phyloP scores from a whole-genome alignment of 2,113 vertebrate genomes.

The Aegithalos caudatus region DNA sequence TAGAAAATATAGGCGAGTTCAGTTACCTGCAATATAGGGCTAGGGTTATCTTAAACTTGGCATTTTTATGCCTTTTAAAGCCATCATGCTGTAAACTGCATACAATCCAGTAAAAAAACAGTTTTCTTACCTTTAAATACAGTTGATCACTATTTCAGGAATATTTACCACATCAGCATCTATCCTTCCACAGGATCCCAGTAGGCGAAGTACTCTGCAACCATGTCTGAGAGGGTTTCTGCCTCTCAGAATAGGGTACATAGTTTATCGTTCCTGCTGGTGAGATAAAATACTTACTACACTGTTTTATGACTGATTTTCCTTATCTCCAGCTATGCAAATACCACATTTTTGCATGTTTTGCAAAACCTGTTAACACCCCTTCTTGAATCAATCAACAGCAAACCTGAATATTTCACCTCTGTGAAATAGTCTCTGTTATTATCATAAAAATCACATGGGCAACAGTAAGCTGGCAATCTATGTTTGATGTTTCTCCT shows the following conservation, averaged over 20 bases:
- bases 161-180: not conserved
- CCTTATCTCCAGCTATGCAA: not conserved
- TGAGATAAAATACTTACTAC: not conserved
- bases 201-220: not conserved
- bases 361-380: not conserved
- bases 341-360: not conserved
- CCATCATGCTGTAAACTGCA: not conserved
- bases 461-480: constrained; percentile 7
- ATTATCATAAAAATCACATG: constrained; percentile 14
- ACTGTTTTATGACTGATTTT: not conserved
- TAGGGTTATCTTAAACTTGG: not conserved
- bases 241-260: not conserved
- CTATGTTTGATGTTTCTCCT: constrained; percentile 46
- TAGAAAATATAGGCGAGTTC: not conserved
- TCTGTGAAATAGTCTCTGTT: not conserved
- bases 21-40: not conserved
- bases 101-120: not conserved
- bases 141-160: not conserved
- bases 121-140: not conserved
- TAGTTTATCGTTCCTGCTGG: not conserved
- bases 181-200: not conserved
- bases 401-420: constrained; percentile 22
- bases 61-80: not conserved
- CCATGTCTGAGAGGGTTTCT: not conserved
- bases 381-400: not conserved